Percentiles rank a stretch among this genome's conserved stretches.
phyloP scores from a whole-genome alignment of 2,888 invertebrate genomes.

The Scotopteryx bipunctaria region DNA sequence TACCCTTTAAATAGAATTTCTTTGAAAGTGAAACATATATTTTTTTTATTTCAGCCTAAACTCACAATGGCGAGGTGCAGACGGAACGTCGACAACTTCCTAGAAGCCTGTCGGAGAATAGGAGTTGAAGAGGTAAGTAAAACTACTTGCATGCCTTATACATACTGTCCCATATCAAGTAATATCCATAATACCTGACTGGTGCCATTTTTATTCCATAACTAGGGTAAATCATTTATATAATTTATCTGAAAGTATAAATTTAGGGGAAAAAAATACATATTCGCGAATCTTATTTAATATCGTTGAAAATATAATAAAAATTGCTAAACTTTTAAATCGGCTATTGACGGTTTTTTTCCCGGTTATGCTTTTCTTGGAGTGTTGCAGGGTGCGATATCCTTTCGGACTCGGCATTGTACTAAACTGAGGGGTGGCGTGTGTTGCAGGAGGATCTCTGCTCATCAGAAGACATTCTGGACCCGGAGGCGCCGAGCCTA shows the following conservation, averaged over 20 bases:
- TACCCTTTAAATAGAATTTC: too few species aligned
- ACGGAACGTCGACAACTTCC: slow-evolving; percentile 97
- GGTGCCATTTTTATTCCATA: too few species aligned
- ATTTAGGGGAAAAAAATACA: too few species aligned
- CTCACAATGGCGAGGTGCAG: slow-evolving; percentile 97
- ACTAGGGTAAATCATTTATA: too few species aligned
- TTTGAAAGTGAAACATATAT: slow-evolving; percentile 22
- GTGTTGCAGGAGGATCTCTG: slow-evolving; percentile 88
- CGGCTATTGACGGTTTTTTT: too few species aligned
- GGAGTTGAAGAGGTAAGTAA: slow-evolving; percentile 96
- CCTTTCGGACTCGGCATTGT: slow-evolving; percentile 58
- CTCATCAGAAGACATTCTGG: slow-evolving; percentile 84
- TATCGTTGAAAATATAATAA: too few species aligned
- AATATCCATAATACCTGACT: too few species aligned
- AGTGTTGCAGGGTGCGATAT: slow-evolving; percentile 74
- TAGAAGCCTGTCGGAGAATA: slow-evolving; percentile 96
- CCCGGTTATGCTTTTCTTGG: slow-evolving; percentile 45
- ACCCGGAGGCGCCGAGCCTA: slow-evolving; percentile 46
- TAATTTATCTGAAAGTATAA: too few species aligned
- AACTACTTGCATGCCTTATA: too few species aligned
- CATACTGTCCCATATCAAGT: too few species aligned
- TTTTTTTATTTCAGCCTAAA: slow-evolving; percentile 88
- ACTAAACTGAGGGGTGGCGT: slow-evolving; percentile 77
- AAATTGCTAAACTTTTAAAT: too few species aligned
- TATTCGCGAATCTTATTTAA: too few species aligned